Percentiles rank a stretch among this genome's conserved stretches.
Evolutionary conservation across 2,888 invertebrate species (phyloP).

Genomic region (Nezara viridula): DNA sequence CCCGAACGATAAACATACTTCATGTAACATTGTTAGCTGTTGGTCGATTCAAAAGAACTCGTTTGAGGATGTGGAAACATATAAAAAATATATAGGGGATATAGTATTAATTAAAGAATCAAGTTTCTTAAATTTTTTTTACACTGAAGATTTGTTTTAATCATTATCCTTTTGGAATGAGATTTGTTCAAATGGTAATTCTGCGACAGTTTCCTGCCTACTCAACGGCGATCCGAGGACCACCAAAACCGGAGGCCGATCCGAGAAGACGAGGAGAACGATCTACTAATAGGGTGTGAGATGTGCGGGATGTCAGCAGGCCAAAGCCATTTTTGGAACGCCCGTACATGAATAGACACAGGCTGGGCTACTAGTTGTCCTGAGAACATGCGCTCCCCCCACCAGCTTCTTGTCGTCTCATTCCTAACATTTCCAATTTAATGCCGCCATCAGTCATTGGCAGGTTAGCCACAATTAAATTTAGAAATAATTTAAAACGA

Average conservation of each 20-base stretch:
- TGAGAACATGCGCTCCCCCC: slow-evolving; percentile 26
- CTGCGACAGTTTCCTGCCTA: not conserved
- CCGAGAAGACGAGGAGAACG: slow-evolving; percentile 25
- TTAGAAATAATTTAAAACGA: slow-evolving; percentile 23
- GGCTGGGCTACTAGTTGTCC: slow-evolving; percentile 7
- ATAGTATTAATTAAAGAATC: too few species aligned
- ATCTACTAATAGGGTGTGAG: slow-evolving; percentile 38
- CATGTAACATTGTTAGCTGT: too few species aligned
- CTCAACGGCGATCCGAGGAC: not conserved
- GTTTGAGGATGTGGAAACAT: too few species aligned
- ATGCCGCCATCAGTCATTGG: slow-evolving; percentile 39
- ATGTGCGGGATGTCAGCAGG: slow-evolving; percentile 38
- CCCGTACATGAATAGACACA: slow-evolving; percentile 30
- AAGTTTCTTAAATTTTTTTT: too few species aligned
- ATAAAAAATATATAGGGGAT: too few species aligned
- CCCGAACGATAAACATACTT: too few species aligned
- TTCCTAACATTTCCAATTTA: slow-evolving; percentile 38
- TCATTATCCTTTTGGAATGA: not conserved
- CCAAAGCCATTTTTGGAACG: slow-evolving; percentile 46
- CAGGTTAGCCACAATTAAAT: slow-evolving; percentile 31
- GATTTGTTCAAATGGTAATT: not conserved
- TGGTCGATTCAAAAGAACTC: too few species aligned
- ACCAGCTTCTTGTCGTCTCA: not conserved
- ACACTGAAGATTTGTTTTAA: too few species aligned
- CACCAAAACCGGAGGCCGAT: not conserved